These are phyloP conservation scores for Hestina assimilis DNA, from an alignment of 1,140 invertebrate species.

Conservation along the genomic window DNA sequence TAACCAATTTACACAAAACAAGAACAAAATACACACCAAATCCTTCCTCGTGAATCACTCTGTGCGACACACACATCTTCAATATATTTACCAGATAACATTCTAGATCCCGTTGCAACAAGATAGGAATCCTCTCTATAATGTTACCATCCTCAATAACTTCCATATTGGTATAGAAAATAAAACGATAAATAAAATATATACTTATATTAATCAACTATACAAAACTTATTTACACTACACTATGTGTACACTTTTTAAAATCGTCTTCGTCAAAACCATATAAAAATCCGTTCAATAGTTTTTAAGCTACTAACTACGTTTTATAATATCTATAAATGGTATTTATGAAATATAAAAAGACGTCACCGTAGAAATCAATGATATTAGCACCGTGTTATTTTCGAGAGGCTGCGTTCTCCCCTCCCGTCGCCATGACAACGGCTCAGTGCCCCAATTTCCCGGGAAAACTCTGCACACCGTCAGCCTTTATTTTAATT, in stretches of 20 bases:
- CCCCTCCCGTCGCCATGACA: conserved; percentile 14
- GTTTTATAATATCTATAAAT: no score
- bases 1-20: no score
- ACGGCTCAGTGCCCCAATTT: conserved; percentile 15
- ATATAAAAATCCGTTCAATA: no score
- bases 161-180: conserved; percentile 82
- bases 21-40: no score
- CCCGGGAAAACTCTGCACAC: conserved; percentile 7
- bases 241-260: conserved; percentile 74
- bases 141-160: conserved; percentile 92
- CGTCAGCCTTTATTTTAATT: conserved; percentile 16
- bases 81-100: conserved; percentile 90
- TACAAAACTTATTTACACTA: conserved; percentile 48
- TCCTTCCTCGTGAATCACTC: no score
- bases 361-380: conserved; percentile 8
- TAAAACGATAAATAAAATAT: conserved; percentile 48
- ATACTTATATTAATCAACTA: conserved; percentile 33
- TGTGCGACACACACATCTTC: no score
- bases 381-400: conserved; percentile 14
- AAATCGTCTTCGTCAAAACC: conserved; percentile 85
- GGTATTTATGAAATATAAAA: conserved; percentile 2
- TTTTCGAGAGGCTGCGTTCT: conserved; percentile 5
- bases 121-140: conserved; percentile 88
- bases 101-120: conserved; percentile 87
- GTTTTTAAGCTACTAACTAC: no score